phyloP scores from a whole-genome alignment of 2,113 vertebrate species.

The Taxidea taxus region DNA sequence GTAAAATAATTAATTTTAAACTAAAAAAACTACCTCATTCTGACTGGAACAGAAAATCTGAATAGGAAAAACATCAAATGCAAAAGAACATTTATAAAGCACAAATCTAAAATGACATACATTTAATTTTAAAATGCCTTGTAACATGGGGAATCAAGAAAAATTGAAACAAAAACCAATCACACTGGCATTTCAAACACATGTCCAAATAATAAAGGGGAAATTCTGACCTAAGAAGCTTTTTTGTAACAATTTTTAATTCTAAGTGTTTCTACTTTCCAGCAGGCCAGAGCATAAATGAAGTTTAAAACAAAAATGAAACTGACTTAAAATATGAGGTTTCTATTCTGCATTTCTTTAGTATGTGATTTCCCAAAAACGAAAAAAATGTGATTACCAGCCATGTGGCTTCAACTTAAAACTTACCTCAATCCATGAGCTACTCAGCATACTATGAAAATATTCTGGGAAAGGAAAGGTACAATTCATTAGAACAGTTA shows the following conservation, averaged over 20 bases:
- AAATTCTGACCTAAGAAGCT: background rate
- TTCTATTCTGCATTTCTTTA: background rate
- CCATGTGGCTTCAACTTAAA: background rate
- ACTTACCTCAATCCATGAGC: conserved; percentile 97
- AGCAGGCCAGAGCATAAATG: background rate
- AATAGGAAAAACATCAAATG: background rate
- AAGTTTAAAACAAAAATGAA: conserved; percentile 34
- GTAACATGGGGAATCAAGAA: conserved; percentile 18
- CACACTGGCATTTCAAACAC: background rate
- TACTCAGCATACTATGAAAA: conserved; percentile 98
- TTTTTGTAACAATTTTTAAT: conserved; percentile 22
- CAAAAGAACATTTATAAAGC: conserved; percentile 25
- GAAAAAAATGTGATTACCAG: background rate
- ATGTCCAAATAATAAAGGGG: background rate
- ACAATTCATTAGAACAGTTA: conserved; percentile 62
- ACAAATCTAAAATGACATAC: conserved; percentile 16
- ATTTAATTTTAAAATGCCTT: conserved; percentile 37
- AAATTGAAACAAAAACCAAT: background rate
- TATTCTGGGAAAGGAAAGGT: conserved; percentile 89
- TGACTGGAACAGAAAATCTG: background rate
- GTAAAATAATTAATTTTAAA: conserved; percentile 38
- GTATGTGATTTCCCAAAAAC: background rate
- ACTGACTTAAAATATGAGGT: conserved; percentile 3
- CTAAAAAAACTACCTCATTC: background rate
- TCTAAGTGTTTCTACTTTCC: conserved; percentile 35